Percentiles rank a stretch among this genome's conserved stretches.
Evolutionary conservation across 2,797 vertebrate species (phyloP).

Genomic region (Danio jaintianensis): DNA sequence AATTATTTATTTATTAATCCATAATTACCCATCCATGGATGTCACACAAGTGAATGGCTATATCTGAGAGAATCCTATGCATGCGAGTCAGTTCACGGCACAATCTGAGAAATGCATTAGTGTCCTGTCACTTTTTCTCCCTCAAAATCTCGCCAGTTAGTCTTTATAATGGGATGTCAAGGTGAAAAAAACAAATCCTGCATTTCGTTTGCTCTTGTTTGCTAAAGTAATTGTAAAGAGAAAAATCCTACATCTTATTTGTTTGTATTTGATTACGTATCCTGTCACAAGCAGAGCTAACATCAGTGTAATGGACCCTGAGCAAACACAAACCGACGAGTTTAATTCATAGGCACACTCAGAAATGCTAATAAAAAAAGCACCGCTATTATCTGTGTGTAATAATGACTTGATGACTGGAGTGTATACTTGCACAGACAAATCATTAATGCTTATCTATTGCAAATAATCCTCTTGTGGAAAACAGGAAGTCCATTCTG

Average conservation of each 20-base stretch:
- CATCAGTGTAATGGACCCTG: background rate
- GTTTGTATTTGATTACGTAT: conserved; percentile 26
- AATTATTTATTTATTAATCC: conserved; percentile 5
- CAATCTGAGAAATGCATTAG: conserved; percentile 6
- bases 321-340: conserved; percentile 24
- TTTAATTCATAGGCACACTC: conserved; percentile 3
- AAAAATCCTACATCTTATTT: conserved; percentile 10
- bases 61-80: background rate
- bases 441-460: conserved; percentile 26
- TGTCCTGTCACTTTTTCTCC: background rate
- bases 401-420: conserved; percentile 8
- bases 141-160: conserved; percentile 2
- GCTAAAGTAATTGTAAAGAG: conserved; percentile 25
- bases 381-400: background rate
- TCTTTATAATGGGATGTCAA: conserved; percentile 17
- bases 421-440: conserved; percentile 19
- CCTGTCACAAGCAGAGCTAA: background rate
- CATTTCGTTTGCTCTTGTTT: conserved; percentile 28
- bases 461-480: conserved; percentile 11
- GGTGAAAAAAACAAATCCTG: background rate
- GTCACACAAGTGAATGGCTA: background rate
- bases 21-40: conserved; percentile 1
- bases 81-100: background rate
- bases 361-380: background rate
- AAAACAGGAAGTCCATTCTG: conserved; percentile 27